Evolutionary conservation across 2,113 vertebrate genomes (phyloP), one percentile per base, ranked within the genome.

Genomic region (Clarias macrocephalus): DNA sequence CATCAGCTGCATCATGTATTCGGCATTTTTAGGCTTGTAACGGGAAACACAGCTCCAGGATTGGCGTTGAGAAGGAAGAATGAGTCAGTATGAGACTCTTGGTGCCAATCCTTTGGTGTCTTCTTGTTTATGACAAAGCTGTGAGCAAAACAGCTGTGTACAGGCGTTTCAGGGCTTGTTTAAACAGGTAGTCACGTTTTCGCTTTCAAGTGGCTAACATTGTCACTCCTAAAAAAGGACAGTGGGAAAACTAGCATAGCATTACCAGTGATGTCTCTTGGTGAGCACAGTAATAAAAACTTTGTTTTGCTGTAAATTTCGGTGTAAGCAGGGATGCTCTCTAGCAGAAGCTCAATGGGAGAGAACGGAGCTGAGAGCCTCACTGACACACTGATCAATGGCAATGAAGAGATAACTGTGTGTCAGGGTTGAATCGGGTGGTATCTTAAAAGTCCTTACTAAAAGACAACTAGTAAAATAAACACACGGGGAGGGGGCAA

Each of bases 1-100:
- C 87, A 90, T 94, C 90, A 91, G 59, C 91, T 91, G 91, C 94
- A 94, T 93, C 79, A 25, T 94, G 92, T 92, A 93, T 94, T 92
- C 82, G 80, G 82, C 92, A 86, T 94, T 95, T 95, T 95, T 91
- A 77, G 82, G 77, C 82, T 28, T 28, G 93, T 94, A 93, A 94
- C 95, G 95, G 96, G 94, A 95, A 95, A 88, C 93, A 90, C 86
- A 92, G 91, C 91, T 91, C 85, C 93, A 95, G 94, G 89, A 92
- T 94, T 95, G 96, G 96, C 93, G 92, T 96, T 95, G 94, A 89
- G 5, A 94, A 95, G 94, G 94, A 95, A 94, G 94, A 94, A 94
- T 96, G 96, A 96, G 96, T 96, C 80, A 96, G 95, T 95, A 94
- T 95, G 96, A 95, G 95, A 95, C 93, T 93, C 91, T 92, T n/a